Base-by-base conservation (phyloP, 1,140 invertebrate genomes). In the Pogonognathellus flavescens region DNA sequence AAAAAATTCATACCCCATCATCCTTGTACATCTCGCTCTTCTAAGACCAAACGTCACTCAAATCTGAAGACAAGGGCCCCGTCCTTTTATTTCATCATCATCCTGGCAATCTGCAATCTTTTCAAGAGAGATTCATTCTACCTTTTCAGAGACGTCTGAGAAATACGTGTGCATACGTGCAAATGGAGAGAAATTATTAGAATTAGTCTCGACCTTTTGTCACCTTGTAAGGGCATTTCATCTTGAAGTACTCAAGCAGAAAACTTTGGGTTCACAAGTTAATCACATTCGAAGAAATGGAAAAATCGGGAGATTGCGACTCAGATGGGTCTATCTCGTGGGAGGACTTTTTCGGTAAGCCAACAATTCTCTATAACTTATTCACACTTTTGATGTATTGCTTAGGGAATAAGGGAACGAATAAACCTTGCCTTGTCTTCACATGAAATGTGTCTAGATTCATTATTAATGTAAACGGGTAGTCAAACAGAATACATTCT, bases 341-440 rank as follows among this genome's bases (percentile, higher is more conserved):
- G 92, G 92, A 92, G 87, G 92, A 92, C 55, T 92, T 92, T 89
- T 92, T 92, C 87, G 92, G 92, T 92, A 85, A 91, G 91, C 88
- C 84, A 82, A n/a, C 81, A 60, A 82, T 82, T 82, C 59, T 84
- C 50, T 18, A 84, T 84, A 50, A 70, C 83, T 84, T 84, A 84
- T 84, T 84, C 83, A 84, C 60, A 84, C 60, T 55, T 70, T n/a
- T 53, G 49, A 72, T 66, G 52, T 59, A 85, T 57, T 50, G 41
- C 62, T 49, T 20, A 85, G 62, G 66, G 25, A 52, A 16, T 52
- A 72, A 25, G 59, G 66, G 41, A 84, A 84, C 22, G 41, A 76
- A 41, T 76, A 41, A 49, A 49, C 70, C 41, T 11, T 49, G 25
- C n/a, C 70, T 5, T 76, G 70, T 76, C 70, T 76, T 76, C 70